phyloP scores from a whole-genome alignment of 2,113 vertebrate species.

The Rousettus leschenaultii region DNA sequence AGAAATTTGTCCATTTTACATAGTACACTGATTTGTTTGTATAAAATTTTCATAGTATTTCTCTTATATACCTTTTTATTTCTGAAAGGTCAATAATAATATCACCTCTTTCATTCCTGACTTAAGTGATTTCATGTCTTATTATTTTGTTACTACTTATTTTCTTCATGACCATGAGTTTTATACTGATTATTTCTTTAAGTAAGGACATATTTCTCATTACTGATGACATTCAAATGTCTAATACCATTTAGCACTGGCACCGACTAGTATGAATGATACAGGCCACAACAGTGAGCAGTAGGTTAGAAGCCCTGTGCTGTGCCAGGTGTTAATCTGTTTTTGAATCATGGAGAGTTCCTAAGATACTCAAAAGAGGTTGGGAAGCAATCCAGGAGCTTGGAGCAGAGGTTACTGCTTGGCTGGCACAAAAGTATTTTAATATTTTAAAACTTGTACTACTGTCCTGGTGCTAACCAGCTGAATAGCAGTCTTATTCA shows the following conservation, averaged over 20 bases:
- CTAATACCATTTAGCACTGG: not conserved
- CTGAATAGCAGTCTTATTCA: not conserved
- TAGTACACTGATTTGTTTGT: not conserved
- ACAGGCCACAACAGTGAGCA: not conserved
- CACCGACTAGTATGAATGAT: not conserved
- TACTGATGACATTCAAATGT: not conserved
- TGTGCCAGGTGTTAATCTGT: not conserved
- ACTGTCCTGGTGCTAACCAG: not conserved
- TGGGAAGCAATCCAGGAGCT: not conserved
- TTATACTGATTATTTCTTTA: not conserved
- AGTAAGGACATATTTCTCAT: not conserved
- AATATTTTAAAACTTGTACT: not conserved
- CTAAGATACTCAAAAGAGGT: not conserved
- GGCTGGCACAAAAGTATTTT: not conserved
- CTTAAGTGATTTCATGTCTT: not conserved
- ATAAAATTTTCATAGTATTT: not conserved
- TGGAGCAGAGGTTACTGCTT: not conserved
- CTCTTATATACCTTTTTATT: not conserved
- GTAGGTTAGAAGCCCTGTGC: not conserved
- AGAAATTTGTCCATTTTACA: not conserved
- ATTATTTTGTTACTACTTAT: not conserved
- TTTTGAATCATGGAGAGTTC: not conserved
- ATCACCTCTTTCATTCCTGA: not conserved
- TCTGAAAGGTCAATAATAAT: not conserved
- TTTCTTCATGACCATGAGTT: not conserved